A percentile compares a stretch with the other conserved stretches of the same genome.
These are phyloP conservation scores for Eurosta solidaginis DNA, from an alignment of 1,140 invertebrate species.

Conservation along the genomic window DNA sequence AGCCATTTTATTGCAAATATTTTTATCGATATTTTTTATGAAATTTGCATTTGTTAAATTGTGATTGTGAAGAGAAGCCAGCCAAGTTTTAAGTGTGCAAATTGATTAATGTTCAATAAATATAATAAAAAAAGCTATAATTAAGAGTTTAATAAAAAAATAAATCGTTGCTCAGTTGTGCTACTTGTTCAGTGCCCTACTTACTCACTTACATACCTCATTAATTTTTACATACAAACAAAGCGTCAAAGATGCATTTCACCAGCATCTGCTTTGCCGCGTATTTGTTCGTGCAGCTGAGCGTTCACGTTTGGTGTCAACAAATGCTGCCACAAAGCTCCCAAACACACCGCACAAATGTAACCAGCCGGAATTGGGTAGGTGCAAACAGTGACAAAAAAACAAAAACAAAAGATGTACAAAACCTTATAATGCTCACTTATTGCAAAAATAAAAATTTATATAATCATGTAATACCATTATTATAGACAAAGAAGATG, in stretches of 20 bases:
- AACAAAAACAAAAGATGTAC: neutral
- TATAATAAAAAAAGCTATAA: no score
- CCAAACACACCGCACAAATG: constrained; percentile 15
- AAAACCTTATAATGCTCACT: neutral
- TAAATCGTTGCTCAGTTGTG: no score
- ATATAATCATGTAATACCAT: no score
- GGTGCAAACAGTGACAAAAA: neutral
- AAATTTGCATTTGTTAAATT: constrained; percentile 7
- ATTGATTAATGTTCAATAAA: neutral
- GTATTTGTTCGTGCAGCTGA: neutral
- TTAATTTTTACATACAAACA: neutral
- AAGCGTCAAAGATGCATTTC: neutral
- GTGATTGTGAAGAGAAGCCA: neutral
- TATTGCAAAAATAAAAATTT: no score
- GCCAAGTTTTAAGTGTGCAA: neutral
- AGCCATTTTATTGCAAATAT: no score
- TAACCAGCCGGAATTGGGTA: constrained; percentile 1
- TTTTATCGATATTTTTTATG: no score
- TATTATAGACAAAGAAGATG: no score
- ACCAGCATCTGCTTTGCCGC: neutral
- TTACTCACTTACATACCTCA: neutral
- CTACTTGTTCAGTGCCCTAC: neutral
- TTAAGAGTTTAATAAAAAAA: no score
- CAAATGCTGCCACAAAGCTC: constrained; percentile 2
- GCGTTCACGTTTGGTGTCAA: neutral